These are phyloP conservation scores for Latrodectus hesperus DNA, from an alignment of 2,888 invertebrate species.

Conservation along the genomic window DNA sequence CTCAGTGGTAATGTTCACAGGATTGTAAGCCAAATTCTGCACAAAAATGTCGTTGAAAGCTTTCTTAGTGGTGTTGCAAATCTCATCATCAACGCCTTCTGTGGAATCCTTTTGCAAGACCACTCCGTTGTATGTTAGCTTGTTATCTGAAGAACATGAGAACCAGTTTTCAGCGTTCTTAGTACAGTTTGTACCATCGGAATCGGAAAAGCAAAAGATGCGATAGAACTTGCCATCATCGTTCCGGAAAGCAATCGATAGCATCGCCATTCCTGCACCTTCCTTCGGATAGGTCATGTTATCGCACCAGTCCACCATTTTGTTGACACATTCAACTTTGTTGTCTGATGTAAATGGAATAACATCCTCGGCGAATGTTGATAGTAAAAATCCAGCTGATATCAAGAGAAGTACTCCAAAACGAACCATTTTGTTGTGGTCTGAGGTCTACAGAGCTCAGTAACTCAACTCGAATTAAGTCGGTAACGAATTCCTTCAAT, in stretches of 20 bases:
- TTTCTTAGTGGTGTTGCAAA: constrained; percentile 38
- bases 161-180: constrained; percentile 49
- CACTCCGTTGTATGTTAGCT: constrained; percentile 38
- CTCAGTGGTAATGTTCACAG: constrained; percentile 1
- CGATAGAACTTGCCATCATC: background rate
- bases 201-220: constrained; percentile 38
- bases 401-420: too few species aligned
- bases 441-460: background rate
- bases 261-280: constrained; percentile 35
- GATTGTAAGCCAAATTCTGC: constrained; percentile 38
- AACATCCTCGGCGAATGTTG: constrained; percentile 2
- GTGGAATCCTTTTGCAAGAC: background rate
- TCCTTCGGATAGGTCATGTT: constrained; percentile 31
- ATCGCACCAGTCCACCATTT: constrained; percentile 47
- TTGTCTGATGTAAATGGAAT: constrained; percentile 10
- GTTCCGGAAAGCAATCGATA: constrained; percentile 9
- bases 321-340: constrained; percentile 19
- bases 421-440: too few species aligned
- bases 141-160: constrained; percentile 19
- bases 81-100: constrained; percentile 23
- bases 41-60: constrained; percentile 54
- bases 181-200: constrained; percentile 56
- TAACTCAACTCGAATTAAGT: background rate
- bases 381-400: too few species aligned
- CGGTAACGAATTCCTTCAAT: background rate